Conservation (phyloP, 2,113 vertebrate species). For the Cepphus grylle region DNA sequence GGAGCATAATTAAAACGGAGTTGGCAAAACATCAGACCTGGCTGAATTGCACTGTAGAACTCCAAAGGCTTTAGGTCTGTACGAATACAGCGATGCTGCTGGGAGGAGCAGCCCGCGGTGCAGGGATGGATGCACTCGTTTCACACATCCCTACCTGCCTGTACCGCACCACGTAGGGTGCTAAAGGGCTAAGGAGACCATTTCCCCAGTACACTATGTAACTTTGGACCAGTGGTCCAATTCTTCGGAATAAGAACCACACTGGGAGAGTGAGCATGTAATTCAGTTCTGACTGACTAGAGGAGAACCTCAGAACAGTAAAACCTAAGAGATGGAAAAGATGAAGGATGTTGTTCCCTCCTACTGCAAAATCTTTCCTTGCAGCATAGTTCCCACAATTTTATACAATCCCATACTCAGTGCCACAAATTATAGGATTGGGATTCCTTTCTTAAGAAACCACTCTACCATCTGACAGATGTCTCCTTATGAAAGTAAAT, state of each 20-base stretch:
- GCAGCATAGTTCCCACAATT: background rate
- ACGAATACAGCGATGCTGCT: background rate
- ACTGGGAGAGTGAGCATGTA: background rate
- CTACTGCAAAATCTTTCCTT: background rate
- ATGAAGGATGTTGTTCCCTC: background rate
- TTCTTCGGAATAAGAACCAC: background rate
- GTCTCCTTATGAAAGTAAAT: background rate
- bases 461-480: background rate
- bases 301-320: background rate
- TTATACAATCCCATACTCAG: background rate
- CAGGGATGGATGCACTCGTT: background rate
- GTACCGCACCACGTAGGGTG: background rate
- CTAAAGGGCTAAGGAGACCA: background rate
- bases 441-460: background rate
- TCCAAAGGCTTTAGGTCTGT: background rate
- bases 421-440: background rate
- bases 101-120: background rate
- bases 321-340: background rate
- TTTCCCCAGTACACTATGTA: background rate
- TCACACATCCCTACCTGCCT: accelerated
- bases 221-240: background rate
- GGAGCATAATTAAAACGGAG: background rate
- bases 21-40: background rate
- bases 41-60: background rate
- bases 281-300: background rate